A percentile compares a stretch with the other conserved stretches of the same genome.
Evolutionary conservation across 2,797 vertebrate species (phyloP).

Genomic region (Phrynocephalus guinanensis): DNA sequence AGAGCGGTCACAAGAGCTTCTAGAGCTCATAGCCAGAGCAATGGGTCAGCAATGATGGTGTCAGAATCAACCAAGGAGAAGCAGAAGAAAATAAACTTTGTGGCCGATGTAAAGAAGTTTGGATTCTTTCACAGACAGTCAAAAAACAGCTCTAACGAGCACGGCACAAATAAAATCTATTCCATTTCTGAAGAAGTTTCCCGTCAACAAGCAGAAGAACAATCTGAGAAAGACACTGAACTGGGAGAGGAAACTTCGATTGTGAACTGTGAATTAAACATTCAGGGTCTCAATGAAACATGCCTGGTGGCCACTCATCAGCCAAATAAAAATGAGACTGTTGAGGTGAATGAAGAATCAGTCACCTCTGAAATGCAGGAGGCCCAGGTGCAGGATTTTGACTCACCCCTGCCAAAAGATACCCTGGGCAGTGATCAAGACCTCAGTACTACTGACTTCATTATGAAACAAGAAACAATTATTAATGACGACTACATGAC

Average conservation of each 20-base stretch:
- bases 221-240: slow-evolving; percentile 68
- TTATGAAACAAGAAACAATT: slow-evolving; percentile 67
- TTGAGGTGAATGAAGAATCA: slow-evolving; percentile 57
- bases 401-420: slow-evolving; percentile 62
- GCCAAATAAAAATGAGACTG: slow-evolving; percentile 55
- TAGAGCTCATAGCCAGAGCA: slow-evolving; percentile 80
- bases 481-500: slow-evolving; percentile 77
- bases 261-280: slow-evolving; percentile 69
- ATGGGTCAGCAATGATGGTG: slow-evolving; percentile 77
- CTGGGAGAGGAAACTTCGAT: slow-evolving; percentile 68
- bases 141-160: slow-evolving; percentile 68
- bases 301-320: slow-evolving; percentile 47
- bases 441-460: slow-evolving; percentile 58
- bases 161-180: slow-evolving; percentile 77
- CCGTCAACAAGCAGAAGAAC: slow-evolving; percentile 78
- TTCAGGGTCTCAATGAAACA: slow-evolving; percentile 69
- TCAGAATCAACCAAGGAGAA: slow-evolving; percentile 74
- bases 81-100: slow-evolving; percentile 77
- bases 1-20: slow-evolving; percentile 78
- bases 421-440: slow-evolving; percentile 60
- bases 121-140: slow-evolving; percentile 84
- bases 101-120: slow-evolving; percentile 80
- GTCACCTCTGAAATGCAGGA: slow-evolving; percentile 66
- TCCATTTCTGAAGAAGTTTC: slow-evolving; percentile 86
- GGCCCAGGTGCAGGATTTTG: slow-evolving; percentile 63